These are phyloP conservation scores for Epizoanthus scotinus DNA, from an alignment of 92 coral and sea anemone species.

Conservation along the genomic window DNA sequence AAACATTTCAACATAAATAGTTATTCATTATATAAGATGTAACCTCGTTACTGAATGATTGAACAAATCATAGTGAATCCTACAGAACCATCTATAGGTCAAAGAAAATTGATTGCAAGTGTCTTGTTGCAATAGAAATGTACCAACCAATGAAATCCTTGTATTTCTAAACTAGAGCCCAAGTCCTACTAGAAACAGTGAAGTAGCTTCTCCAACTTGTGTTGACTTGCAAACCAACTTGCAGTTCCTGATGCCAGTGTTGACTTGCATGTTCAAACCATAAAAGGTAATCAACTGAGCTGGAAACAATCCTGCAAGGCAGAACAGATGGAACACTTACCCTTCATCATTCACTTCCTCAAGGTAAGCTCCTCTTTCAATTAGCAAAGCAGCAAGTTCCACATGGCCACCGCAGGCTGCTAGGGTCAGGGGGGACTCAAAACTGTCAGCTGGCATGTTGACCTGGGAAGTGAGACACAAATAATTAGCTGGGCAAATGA, in stretches of 20 bases:
- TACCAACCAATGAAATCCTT: background rate
- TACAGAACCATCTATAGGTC: background rate
- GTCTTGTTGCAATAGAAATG: too few species aligned
- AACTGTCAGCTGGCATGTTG: constrained; percentile 99
- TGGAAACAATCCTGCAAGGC: too few species aligned
- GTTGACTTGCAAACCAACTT: too few species aligned
- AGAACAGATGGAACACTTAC: constrained; percentile 42
- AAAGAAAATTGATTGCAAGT: too few species aligned
- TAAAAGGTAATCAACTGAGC: too few species aligned
- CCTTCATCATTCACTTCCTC: constrained; percentile 99
- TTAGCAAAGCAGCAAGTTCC: constrained; percentile 91
- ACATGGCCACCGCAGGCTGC: constrained; percentile 99
- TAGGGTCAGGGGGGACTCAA: constrained; percentile 94
- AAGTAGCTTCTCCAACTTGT: too few species aligned
- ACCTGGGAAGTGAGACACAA: constrained; percentile 50
- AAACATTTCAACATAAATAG: background rate
- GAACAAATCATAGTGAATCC: background rate
- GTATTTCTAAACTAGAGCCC: background rate
- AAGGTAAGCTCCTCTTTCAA: constrained; percentile 94
- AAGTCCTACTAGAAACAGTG: too few species aligned
- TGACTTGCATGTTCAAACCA: too few species aligned
- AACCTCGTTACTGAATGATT: background rate
- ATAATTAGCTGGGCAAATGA: background rate
- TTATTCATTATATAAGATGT: background rate
- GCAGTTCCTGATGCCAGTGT: too few species aligned